Conservation (phyloP, 2,113 vertebrate genomes). For the Megaptera novaeangliae region DNA sequence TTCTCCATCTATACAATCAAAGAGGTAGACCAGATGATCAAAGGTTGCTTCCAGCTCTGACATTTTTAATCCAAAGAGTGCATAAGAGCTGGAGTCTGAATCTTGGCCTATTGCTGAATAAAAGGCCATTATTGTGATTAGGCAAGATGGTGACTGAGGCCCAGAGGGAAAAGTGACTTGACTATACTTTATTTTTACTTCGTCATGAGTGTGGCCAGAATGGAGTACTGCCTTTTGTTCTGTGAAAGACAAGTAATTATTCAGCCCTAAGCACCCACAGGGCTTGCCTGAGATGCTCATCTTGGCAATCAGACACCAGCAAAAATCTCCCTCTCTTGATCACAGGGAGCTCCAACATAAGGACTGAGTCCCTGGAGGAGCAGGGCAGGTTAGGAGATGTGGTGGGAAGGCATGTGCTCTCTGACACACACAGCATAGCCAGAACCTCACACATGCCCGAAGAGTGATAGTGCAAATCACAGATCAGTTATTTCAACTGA, state of each 20-base stretch:
- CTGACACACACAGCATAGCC: not conserved
- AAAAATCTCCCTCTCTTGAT: not conserved
- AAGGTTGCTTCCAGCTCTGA: not conserved
- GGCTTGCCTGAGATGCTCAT: not conserved
- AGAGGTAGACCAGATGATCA: not conserved
- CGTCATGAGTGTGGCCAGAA: not conserved
- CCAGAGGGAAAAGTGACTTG: not conserved
- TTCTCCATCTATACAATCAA: not conserved
- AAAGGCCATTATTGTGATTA: not conserved
- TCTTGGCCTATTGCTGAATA: not conserved
- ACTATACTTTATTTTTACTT: not conserved
- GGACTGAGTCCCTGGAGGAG: not conserved
- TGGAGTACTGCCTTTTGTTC: not conserved
- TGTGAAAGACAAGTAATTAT: not conserved
- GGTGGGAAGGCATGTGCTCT: not conserved
- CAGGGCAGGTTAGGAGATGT: accelerated
- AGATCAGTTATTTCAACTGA: not conserved
- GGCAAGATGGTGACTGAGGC: not conserved
- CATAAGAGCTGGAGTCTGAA: not conserved
- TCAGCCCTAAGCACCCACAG: not conserved
- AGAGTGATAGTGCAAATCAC: not conserved
- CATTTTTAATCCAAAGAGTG: not conserved
- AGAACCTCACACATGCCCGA: not conserved
- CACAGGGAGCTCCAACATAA: not conserved
- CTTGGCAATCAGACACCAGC: not conserved